Percentiles rank a stretch among this genome's conserved stretches.
Evolutionary conservation across 2,797 vertebrate species (phyloP).

Genomic region (Sebastes steindachneri): DNA sequence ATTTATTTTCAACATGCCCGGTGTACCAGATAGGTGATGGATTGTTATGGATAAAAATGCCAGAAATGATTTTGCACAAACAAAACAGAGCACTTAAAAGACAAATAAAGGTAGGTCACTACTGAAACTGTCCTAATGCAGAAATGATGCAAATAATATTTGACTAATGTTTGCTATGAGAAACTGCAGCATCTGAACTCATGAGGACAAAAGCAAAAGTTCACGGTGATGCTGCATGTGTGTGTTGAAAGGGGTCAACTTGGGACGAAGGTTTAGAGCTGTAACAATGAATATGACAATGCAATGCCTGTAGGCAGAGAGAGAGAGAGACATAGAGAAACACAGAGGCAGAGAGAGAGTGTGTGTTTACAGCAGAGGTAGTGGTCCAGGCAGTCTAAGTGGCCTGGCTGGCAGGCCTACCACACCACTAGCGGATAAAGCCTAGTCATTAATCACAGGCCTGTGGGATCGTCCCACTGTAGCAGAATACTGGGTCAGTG

Average conservation of each 20-base stretch:
- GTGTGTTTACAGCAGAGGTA: slow-evolving; percentile 72
- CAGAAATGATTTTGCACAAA: slow-evolving; percentile 15
- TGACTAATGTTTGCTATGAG: slow-evolving; percentile 24
- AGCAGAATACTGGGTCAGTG: slow-evolving; percentile 85
- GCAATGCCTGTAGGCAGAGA: slow-evolving; percentile 43
- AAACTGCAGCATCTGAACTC: slow-evolving; percentile 11
- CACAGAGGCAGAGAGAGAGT: neutral
- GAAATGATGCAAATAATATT: slow-evolving; percentile 51
- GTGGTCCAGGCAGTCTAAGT: slow-evolving; percentile 77
- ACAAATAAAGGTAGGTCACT: slow-evolving; percentile 13
- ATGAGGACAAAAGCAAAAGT: neutral
- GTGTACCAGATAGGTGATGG: neutral
- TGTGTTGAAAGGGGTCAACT: slow-evolving; percentile 39
- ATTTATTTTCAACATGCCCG: slow-evolving; percentile 4
- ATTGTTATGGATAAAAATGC: slow-evolving; percentile 7
- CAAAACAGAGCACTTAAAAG: slow-evolving; percentile 30
- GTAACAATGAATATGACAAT: slow-evolving; percentile 64
- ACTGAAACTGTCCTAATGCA: slow-evolving; percentile 9
- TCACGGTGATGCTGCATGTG: neutral
- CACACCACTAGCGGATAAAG: slow-evolving; percentile 74
- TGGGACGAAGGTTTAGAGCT: slow-evolving; percentile 63
- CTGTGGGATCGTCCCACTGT: slow-evolving; percentile 81
- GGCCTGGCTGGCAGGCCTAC: slow-evolving; percentile 71
- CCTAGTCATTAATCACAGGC: slow-evolving; percentile 80
- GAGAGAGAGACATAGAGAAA: slow-evolving; percentile 11